Base-by-base conservation (phyloP, 2,888 invertebrate species). In the Calliopum simillimum region DNA sequence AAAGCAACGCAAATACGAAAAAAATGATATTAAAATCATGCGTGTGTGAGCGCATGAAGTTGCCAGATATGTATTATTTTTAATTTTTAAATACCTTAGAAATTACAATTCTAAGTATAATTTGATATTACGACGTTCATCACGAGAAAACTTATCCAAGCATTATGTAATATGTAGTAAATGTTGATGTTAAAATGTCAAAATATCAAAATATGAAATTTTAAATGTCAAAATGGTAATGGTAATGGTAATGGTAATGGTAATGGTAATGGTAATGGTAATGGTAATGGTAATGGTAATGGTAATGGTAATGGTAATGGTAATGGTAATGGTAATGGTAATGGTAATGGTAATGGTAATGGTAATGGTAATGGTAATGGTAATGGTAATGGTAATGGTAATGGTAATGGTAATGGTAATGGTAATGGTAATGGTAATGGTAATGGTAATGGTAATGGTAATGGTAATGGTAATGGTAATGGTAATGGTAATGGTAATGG, bases 331-430 rank as follows among this genome's bases (percentile, higher is more conserved):
- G 55, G 55, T 55, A 55, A 25, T 55, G 25, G 55, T 55, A 55
- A 55, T 55, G 55, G 55, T 55, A 55, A 55, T 25, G 55, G 55
- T 55, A 25, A 55, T 55, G 55, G 55, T 55, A 55, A 55, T 25
- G 25, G 55, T 25, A 55, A 55, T 55, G 55, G 55, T 25, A 55
- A 55, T 55, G 55, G 55, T 25, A 55, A 55, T 55, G 25, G 25
- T 23, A 55, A 55, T 55, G 55, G 55, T 23, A 23, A 55, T 55
- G 55, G 25, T 23, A 55, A 55, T 25, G 12, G 25, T 55, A 55
- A 55, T 55, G 55, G 55, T 25, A 4, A 55, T 55, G 55, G 55
- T 25, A 55, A 55, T 55, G 55, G 55, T 25, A 55, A 55, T 23
- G 13, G 55, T 25, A 55, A 25, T 23, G 25, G 25, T 23, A 55